These are phyloP conservation scores for Atractosteus spatula DNA, from an alignment of 2,113 vertebrate genomes.

Conservation along the genomic window DNA sequence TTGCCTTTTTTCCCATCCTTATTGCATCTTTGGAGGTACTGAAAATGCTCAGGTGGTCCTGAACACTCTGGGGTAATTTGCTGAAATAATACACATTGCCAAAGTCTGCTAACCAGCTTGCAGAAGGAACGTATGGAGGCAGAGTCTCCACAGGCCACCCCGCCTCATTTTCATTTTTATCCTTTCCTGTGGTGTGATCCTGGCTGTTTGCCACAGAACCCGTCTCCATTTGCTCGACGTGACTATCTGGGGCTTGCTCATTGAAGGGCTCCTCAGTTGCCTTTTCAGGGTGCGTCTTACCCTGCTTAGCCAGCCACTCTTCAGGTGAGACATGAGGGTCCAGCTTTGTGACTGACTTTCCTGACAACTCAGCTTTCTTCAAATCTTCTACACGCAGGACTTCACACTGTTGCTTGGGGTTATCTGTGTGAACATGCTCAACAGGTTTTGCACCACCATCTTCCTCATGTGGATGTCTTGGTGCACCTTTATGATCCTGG, in stretches of 20 bases:
- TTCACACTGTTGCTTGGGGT: slow-evolving; percentile 49
- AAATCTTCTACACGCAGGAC: slow-evolving; percentile 50
- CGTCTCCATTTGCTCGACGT: neutral
- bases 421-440: slow-evolving; percentile 39
- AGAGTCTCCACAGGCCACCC: slow-evolving; percentile 48
- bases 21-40: slow-evolving; percentile 22
- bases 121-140: slow-evolving; percentile 56
- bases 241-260: slow-evolving; percentile 10
- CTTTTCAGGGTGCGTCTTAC: slow-evolving; percentile 17
- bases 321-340: slow-evolving; percentile 38
- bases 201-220: slow-evolving; percentile 9
- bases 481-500: neutral
- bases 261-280: slow-evolving; percentile 17
- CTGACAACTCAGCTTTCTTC: slow-evolving; percentile 49
- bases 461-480: neutral
- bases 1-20: neutral
- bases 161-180: slow-evolving; percentile 42
- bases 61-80: slow-evolving; percentile 36
- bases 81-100: slow-evolving; percentile 39
- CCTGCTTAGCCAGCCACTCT: slow-evolving; percentile 35
- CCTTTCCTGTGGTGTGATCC: neutral
- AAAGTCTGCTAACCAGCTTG: slow-evolving; percentile 56
- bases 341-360: slow-evolving; percentile 61
- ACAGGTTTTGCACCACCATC: neutral
- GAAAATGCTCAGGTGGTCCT: slow-evolving; percentile 30